phyloP scores from a whole-genome alignment of 1,140 invertebrate species.

The Listronotus bonariensis region DNA sequence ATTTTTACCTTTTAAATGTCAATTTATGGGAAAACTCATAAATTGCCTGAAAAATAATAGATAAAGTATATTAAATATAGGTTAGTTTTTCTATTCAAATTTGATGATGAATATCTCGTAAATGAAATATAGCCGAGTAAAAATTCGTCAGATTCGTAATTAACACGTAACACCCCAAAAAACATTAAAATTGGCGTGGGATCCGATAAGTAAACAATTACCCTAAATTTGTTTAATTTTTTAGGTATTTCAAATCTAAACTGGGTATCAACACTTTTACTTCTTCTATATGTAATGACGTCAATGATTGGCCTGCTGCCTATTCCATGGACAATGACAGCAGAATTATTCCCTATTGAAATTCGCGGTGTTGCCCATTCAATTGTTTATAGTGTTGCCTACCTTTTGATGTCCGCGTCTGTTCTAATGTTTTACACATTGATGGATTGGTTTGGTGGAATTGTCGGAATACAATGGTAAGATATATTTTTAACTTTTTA shows the following conservation, averaged over 20 bases:
- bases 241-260: slow-evolving; percentile 30
- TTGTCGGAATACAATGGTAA: slow-evolving; percentile 50
- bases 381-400: slow-evolving; percentile 58
- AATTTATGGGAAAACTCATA: no score
- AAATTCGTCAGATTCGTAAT: no score
- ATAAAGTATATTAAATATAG: no score
- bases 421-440: slow-evolving; percentile 60
- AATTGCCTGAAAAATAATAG: no score
- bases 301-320: slow-evolving; percentile 64
- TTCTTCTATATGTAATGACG: slow-evolving; percentile 56
- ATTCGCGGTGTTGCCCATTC: slow-evolving; percentile 60
- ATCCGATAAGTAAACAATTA: no score
- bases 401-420: slow-evolving; percentile 62
- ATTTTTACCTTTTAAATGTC: no score
- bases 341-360: slow-evolving; percentile 65
- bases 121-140: no score
- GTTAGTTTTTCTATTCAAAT: no score
- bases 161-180: no score
- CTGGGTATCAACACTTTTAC: slow-evolving; percentile 40
- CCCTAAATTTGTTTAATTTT: neutral
- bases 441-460: slow-evolving; percentile 34
- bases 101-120: no score
- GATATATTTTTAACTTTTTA: no score
- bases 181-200: no score
- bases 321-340: slow-evolving; percentile 69